Evolutionary conservation across 2,113 vertebrate genomes (phyloP), one percentile per base, ranked within the genome.

Genomic region (Bufo gargarizans): DNA sequence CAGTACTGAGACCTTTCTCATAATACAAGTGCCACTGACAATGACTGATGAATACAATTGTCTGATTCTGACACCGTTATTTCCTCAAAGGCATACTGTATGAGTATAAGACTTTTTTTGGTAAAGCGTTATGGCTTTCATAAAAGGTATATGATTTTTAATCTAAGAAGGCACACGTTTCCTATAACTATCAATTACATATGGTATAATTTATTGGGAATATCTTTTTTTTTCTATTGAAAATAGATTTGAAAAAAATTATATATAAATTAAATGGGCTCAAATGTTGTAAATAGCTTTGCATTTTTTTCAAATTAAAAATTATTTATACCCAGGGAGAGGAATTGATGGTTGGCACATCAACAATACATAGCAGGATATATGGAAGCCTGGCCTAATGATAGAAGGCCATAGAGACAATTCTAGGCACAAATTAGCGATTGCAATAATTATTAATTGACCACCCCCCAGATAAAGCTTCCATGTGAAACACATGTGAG

Each of bases 31-130:
- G 82, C 50, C n/a, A 22, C 82, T n/a, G 47, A 84, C 63, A 84
- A 84, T 84, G 50, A 84, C 45, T 69, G 63, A 84, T 84, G 82
- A 84, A 69, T 69, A 84, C 65, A 84, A 33, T 22, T 69, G 11
- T 22, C 20, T 53, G 63, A 65, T 53, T 50, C 43, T 17, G 20
- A 71, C 49, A 84, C 9, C 7, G 20, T 55, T 67, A 67, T 69
- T 63, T 67, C 61, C 56, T 63, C n/a, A 53, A 83, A 69, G n/a
- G 47, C 9, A 82, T 12, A 50, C 9, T 49, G 17, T 0, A 81
- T 22, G 1, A 33, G n/a, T 43, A 3, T 33, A 12, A 58, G 22
- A 7, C 1, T 3, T 17, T 55, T 78, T 45, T 55, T 77, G 47
- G 47, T 8, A 50, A 50, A 20, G 9, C 8, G 47, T 50, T 53